Percentiles rank a stretch among this genome's conserved stretches.
phyloP scores from a whole-genome alignment of 2,888 invertebrate species.

The Caenorhabditis sp. region DNA sequence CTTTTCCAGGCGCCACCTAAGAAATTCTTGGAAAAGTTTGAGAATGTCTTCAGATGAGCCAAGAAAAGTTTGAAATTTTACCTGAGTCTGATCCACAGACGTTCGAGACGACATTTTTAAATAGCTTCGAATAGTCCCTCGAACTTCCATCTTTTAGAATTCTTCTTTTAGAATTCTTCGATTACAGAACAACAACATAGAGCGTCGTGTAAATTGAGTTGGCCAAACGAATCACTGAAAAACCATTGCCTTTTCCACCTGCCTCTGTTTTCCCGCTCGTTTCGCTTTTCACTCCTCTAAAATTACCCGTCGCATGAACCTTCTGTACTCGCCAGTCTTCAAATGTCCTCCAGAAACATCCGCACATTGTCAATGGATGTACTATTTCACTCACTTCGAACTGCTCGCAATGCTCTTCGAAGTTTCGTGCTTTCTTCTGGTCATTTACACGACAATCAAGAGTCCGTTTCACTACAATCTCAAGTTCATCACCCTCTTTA shows the following conservation, averaged over 20 bases:
- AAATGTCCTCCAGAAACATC: constrained; percentile 29
- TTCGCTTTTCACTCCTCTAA: background rate
- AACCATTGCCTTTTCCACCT: constrained; percentile 6
- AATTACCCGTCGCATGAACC: constrained; percentile 41
- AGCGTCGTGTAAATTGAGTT: constrained; percentile 23
- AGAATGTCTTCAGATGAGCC: no score
- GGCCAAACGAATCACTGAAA: constrained; percentile 1
- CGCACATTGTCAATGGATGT: constrained; percentile 25
- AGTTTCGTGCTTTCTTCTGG: constrained; percentile 10
- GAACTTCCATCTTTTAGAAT: background rate
- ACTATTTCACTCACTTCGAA: constrained; percentile 29
- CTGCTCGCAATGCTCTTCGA: constrained; percentile 33
- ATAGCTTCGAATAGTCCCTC: no score
- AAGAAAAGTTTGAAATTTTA: no score
- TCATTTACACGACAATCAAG: constrained; percentile 31
- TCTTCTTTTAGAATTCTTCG: background rate
- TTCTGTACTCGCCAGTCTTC: constrained; percentile 25
- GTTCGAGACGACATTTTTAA: no score
- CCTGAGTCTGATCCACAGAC: no score
- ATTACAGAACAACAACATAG: constrained; percentile 12
- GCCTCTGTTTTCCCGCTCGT: background rate
- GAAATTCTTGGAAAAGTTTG: no score
- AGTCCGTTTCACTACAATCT: constrained; percentile 49
- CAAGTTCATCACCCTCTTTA: constrained; percentile 30
- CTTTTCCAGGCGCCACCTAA: no score